Percentiles rank a stretch among this genome's conserved stretches.
phyloP scores from a whole-genome alignment of 2,113 vertebrate species.

The Tragelaphus imberbis region DNA sequence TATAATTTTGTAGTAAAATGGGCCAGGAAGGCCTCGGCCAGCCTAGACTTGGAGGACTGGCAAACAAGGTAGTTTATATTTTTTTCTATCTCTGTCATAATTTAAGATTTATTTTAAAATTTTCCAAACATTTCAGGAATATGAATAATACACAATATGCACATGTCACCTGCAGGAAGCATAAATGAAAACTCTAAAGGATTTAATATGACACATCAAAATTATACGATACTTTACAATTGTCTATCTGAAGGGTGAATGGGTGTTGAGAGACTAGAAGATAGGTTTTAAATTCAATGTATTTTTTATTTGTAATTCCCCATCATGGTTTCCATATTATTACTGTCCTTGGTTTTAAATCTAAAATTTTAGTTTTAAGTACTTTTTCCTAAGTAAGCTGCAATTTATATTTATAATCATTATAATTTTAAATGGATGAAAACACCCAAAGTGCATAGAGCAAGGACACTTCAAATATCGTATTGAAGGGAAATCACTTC shows the following conservation, averaged over 20 bases:
- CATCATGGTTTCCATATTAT: not conserved
- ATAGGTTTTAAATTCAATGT: not conserved
- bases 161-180: not conserved
- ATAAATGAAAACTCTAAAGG: not conserved
- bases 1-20: not conserved
- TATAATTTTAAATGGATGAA: slow-evolving; percentile 18
- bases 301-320: not conserved
- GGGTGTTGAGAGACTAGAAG: not conserved
- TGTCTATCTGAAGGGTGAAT: not conserved
- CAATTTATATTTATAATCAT: not conserved
- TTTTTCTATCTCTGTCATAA: not conserved
- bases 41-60: accelerated
- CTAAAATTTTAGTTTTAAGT: not conserved
- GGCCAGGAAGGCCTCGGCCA: accelerated
- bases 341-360: not conserved
- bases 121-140: not conserved
- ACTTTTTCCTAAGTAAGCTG: not conserved
- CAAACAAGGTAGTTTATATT: too few relatives aligned
- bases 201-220: not conserved
- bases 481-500: not conserved
- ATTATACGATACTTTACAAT: not conserved
- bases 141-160: not conserved
- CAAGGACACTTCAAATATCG: not conserved
- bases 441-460: not conserved
- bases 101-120: not conserved